These are phyloP conservation scores for Heteromurus nitidus DNA, from an alignment of 2,888 invertebrate genomes.

Conservation along the genomic window DNA sequence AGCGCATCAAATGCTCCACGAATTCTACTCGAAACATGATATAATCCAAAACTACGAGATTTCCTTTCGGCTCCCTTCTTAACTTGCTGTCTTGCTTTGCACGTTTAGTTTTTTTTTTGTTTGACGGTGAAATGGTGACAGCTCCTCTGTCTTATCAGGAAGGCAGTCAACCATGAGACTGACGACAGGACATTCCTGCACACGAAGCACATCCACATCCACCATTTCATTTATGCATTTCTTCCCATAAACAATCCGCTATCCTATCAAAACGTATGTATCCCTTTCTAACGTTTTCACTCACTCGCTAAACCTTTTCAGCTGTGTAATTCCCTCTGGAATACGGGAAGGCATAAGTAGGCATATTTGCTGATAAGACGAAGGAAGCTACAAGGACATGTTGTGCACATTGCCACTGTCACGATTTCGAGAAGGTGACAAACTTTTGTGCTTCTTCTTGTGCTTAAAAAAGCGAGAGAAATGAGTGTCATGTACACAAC, in stretches of 20 bases:
- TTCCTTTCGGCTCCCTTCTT: too few relatives aligned
- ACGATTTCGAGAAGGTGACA: conserved; percentile 3
- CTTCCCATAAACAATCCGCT: too few relatives aligned
- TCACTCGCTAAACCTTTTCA: background rate
- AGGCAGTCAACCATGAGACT: conserved; percentile 43
- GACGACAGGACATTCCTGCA: conserved; percentile 36
- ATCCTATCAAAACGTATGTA: too few relatives aligned
- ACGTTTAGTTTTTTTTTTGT: too few relatives aligned
- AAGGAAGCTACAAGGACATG: background rate
- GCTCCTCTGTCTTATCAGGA: conserved; percentile 52
- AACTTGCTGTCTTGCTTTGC: too few relatives aligned
- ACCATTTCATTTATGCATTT: background rate
- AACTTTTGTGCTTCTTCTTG: background rate
- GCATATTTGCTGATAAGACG: background rate
- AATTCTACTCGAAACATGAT: too few relatives aligned
- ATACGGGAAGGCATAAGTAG: background rate
- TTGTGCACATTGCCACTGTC: background rate
- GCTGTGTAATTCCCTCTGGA: conserved; percentile 26
- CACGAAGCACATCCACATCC: conserved; percentile 33
- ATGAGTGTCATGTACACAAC: background rate
- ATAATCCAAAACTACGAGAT: too few relatives aligned
- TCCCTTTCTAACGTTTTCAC: too few relatives aligned
- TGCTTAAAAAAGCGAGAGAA: background rate
- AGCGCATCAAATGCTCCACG: too few relatives aligned
- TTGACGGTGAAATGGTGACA: too few relatives aligned